phyloP scores from a whole-genome alignment of 2,888 invertebrate species.

The Callyntrura sp. region DNA sequence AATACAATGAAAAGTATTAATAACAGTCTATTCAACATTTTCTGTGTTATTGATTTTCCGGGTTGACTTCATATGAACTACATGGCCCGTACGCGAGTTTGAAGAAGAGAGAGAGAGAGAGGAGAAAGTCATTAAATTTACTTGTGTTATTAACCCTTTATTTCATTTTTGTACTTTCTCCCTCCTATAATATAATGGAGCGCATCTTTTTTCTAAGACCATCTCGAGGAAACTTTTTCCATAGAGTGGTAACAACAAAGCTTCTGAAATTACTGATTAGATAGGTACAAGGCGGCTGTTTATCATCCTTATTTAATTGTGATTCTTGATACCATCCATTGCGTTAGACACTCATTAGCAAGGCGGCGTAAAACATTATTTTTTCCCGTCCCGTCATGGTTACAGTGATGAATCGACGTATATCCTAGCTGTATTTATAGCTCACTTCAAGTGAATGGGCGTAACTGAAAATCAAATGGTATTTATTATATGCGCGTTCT shows the following conservation, averaged over 20 bases:
- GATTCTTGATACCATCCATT: background rate
- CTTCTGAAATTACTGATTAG: background rate
- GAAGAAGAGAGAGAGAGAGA: background rate
- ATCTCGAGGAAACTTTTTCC: background rate
- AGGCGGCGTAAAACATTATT: background rate
- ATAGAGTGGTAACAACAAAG: background rate
- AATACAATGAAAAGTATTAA: no score
- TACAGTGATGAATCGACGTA: conserved; percentile 33
- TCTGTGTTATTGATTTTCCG: conserved; percentile 27
- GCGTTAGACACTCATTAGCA: background rate
- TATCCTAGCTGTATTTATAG: conserved; percentile 16
- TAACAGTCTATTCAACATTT: background rate
- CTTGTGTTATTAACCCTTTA: conserved; percentile 45
- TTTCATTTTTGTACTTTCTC: background rate
- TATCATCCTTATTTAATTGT: background rate
- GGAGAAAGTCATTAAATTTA: conserved; percentile 13
- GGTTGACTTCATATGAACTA: conserved; percentile 2
- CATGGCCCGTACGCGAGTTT: background rate
- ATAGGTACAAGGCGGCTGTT: no score
- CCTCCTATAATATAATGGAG: background rate
- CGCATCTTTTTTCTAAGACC: background rate
- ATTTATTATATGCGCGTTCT: conserved; percentile 19
- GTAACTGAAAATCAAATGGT: conserved; percentile 36
- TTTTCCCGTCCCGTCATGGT: background rate
- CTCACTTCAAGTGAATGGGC: conserved; percentile 46